Conservation (phyloP, 1,140 invertebrate genomes). For the Lamellibrachia luymesi region DNA sequence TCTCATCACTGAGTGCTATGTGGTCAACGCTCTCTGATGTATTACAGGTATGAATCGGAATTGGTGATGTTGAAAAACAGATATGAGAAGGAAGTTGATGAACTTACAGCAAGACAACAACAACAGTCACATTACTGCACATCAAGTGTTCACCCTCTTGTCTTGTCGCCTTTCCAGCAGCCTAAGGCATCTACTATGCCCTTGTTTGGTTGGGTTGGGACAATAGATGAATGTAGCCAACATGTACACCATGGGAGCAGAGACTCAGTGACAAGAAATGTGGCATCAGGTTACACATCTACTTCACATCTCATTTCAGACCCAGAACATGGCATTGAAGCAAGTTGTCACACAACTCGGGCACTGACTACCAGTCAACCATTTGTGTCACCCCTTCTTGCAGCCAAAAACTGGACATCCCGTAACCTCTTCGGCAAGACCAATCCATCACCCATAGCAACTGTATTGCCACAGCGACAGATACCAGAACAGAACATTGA, state of each 20-base stretch:
- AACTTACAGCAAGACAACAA: not conserved
- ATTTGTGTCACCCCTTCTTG: not conserved
- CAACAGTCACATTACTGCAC: not conserved
- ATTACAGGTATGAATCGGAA: not conserved
- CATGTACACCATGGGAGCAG: not conserved
- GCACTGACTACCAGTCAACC: not conserved
- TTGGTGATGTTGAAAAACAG: not conserved
- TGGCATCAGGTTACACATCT: not conserved
- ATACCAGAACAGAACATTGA: not conserved
- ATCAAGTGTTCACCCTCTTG: not conserved
- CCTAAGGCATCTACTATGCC: not conserved
- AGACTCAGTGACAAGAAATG: not conserved
- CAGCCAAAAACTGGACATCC: conserved; percentile 3
- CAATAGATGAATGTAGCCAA: not conserved
- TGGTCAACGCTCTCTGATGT: not conserved
- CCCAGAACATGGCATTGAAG: not conserved
- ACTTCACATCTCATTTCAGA: not conserved
- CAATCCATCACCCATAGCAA: not conserved
- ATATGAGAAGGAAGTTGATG: not conserved
- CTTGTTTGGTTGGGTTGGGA: not conserved
- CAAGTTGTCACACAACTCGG: not conserved
- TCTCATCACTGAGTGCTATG: too few relatives aligned
- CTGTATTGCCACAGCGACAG: not conserved
- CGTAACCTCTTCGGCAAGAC: not conserved
- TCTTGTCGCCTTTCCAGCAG: not conserved